Percentiles rank a stretch among this genome's conserved stretches.
These are phyloP conservation scores for Euwallacea fornicatus DNA, from an alignment of 1,140 invertebrate species.

Conservation along the genomic window DNA sequence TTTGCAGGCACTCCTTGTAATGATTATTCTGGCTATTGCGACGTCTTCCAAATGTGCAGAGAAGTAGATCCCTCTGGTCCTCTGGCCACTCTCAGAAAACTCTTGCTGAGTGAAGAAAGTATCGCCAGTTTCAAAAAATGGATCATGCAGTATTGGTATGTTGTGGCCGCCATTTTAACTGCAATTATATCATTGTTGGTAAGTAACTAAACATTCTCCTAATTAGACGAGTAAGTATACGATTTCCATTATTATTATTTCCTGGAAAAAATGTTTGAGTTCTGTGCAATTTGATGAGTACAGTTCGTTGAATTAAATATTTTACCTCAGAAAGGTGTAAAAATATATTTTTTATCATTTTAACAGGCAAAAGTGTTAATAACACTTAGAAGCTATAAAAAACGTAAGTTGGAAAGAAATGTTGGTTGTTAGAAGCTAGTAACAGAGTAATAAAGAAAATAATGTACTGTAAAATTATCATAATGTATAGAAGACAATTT, in stretches of 20 bases:
- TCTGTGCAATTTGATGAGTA: no score
- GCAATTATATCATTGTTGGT: slow-evolving; percentile 76
- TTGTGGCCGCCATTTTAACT: slow-evolving; percentile 73
- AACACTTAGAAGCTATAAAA: slow-evolving; percentile 30
- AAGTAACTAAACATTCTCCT: slow-evolving; percentile 50
- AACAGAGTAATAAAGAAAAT: no score
- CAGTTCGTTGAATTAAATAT: no score
- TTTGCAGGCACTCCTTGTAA: slow-evolving; percentile 84
- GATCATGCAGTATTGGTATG: slow-evolving; percentile 84
- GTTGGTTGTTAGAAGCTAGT: no score
- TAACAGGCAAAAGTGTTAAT: slow-evolving; percentile 41
- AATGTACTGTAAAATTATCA: no score
- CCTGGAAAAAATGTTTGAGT: no score
- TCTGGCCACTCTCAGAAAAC: slow-evolving; percentile 83
- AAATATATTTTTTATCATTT: background rate
- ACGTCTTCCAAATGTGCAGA: slow-evolving; percentile 97
- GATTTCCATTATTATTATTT: no score
- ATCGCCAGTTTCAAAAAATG: slow-evolving; percentile 84
- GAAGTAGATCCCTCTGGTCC: slow-evolving; percentile 94
- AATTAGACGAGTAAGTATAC: no score
- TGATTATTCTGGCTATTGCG: slow-evolving; percentile 97
- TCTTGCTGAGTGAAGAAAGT: slow-evolving; percentile 86
- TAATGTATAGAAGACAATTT: no score
- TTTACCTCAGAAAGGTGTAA: no score
- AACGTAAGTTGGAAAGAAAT: slow-evolving; percentile 29